Conservation (phyloP, 1,140 invertebrate species). For the Pantala flavescens region DNA sequence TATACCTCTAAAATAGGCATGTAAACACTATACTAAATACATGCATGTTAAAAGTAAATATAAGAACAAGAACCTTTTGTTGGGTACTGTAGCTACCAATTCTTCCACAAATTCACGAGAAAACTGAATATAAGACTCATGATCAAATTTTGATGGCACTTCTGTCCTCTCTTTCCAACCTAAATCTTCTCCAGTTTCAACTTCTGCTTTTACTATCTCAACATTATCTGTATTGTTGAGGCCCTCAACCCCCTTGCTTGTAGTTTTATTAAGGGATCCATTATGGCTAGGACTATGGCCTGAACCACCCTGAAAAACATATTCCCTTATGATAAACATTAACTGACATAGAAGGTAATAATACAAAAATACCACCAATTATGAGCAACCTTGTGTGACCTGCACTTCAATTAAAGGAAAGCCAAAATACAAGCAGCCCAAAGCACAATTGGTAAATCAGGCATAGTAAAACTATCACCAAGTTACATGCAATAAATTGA, state of each 20-base stretch:
- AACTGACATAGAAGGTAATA: too few species aligned
- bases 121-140: slow-evolving; percentile 20
- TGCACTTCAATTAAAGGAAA: too few species aligned
- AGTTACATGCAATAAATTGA: too few species aligned
- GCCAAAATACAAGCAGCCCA: too few species aligned
- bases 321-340: too few species aligned
- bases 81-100: slow-evolving; percentile 17
- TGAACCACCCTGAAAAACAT: neutral
- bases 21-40: neutral
- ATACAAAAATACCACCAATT: too few species aligned
- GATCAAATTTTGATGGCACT: neutral
- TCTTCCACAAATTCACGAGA: slow-evolving; percentile 20
- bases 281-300: neutral
- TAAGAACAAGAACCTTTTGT: slow-evolving; percentile 13
- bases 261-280: neutral
- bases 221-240: neutral
- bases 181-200: neutral
- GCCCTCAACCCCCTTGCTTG: neutral
- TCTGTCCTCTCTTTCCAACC: neutral
- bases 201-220: neutral
- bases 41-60: neutral
- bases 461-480: too few species aligned
- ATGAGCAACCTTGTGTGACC: too few species aligned
- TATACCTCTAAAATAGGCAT: neutral
- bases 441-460: too few species aligned